Base-by-base conservation (phyloP, 2,113 vertebrate species). In the Ictalurus furcatus region DNA sequence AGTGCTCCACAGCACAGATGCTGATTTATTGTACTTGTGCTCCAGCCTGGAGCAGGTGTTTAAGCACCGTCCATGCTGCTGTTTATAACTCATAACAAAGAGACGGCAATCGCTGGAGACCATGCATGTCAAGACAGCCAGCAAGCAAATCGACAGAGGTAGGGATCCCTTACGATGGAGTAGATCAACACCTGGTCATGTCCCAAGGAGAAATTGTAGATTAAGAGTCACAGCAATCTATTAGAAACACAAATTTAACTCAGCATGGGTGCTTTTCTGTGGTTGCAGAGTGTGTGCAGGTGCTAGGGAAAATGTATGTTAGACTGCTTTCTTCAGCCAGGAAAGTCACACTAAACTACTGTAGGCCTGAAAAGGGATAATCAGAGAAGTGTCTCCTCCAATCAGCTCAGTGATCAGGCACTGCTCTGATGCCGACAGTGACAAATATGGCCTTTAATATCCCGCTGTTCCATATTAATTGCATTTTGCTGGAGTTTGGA, bases 361-460 rank as follows among this genome's bases (percentile, higher is more conserved):
- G 30, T 82, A 73, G 74, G 14, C 30, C n/a, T 84, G 56, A 86
- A 85, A 52, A 58, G 58, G 82, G 78, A 52, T 65, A 58, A 82
- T 21, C 76, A 40, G 88, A 78, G 85, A 79, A 87, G 86, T 90
- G 92, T 93, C 89, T 90, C 92, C 87, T 90, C 91, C 91, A 95
- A 95, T 95, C 94, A 95, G 92, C 88, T 93, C 88, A 79, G 91
- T 91, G 95, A 95, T 95, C 94, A 94, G 92, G 92, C 74, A 89
- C 89, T 89, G 86, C 92, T 90, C 91, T 88, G 90, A 94, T 92
- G 85, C 93, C 91, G 92, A 94, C 94, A 94, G 94, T 94, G 94
- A 95, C 93, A 95, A 95, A 95, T 95, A 93, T 92, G 92, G 91
- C 93, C 92, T 93, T 95, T 95, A 95, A 93, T 93, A 92, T 95